Conservation (phyloP, 2,113 vertebrate genomes). For the Urocynchramus pylzowi region DNA sequence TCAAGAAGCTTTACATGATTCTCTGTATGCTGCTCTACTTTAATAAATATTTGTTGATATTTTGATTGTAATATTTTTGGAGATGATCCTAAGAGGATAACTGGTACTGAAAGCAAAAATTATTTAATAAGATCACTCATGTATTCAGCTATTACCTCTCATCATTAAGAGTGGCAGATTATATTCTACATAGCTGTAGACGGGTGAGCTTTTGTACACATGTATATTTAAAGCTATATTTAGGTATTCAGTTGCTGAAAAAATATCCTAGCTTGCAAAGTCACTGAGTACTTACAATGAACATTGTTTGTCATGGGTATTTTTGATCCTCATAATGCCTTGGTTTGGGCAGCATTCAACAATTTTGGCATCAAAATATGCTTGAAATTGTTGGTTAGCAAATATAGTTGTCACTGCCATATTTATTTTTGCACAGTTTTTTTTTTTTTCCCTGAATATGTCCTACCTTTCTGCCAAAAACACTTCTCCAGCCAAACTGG, state of each 20-base stretch:
- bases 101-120: not conserved
- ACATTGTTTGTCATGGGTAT: not conserved
- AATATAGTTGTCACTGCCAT: not conserved
- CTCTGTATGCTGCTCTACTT: not conserved
- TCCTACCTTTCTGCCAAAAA: not conserved
- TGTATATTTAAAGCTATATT: not conserved
- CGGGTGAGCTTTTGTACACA: not conserved
- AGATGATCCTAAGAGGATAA: not conserved
- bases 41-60: conserved; percentile 16
- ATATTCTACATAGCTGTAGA: not conserved
- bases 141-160: not conserved
- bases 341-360: not conserved
- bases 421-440: not conserved
- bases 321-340: not conserved
- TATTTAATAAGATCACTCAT: not conserved
- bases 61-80: conserved; percentile 3
- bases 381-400: not conserved
- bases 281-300: not conserved
- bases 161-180: not conserved
- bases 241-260: not conserved
- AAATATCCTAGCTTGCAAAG: not conserved
- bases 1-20: not conserved
- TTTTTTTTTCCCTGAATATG: not conserved
- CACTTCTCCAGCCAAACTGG: not conserved
- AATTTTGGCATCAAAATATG: not conserved